Evolutionary conservation across 92 coral and sea anemone species (phyloP), one percentile per base, ranked within the genome.

Genomic region (Phenganax marumi): DNA sequence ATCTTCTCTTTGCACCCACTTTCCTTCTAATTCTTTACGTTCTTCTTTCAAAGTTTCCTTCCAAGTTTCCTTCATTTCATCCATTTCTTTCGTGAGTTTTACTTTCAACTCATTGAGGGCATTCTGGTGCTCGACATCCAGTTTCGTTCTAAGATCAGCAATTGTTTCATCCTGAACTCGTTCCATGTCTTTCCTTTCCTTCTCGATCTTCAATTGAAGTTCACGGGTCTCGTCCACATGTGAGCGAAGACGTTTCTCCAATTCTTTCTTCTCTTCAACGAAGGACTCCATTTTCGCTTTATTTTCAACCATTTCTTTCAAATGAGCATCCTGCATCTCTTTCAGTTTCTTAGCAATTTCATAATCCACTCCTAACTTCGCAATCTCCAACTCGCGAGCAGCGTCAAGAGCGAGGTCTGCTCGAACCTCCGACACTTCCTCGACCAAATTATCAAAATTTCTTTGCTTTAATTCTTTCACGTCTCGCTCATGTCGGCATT

Each of bases 321-420:
- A n/a, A 78, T 61, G 83, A 49, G 71, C 50, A 51, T 73, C 86
- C n/a, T 88, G 89, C 61, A 86, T 69, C 18, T 84, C 90, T 46
- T 84, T 87, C 12, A 82, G 55, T 78, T 78, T 78, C 48, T 78
- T 78, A 43, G 83, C 58, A 8, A 61, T 7, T 73, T 92, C 90
- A 13, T 92, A 86, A 10, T 87, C 91, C 71, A 87, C 80, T 66
- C 85, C 91, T 33, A 88, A 55, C 50, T 90, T 87, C 7, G 83
- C 93, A 77, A 92, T 92, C 79, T 92, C 93, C 13, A 96, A 83
- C 73, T 96, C 90, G 77, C 93, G 97, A 3, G 97, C 99, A 2
- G 96, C 97, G 61, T 96, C 96, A 82, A 90, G 85, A 10, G 99
- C 99, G 47, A 96, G 88, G 50, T 96, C 99, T 17, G 97, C 91